phyloP scores from a whole-genome alignment of 2,888 invertebrate species.

The Nipponacmea schrenckii region DNA sequence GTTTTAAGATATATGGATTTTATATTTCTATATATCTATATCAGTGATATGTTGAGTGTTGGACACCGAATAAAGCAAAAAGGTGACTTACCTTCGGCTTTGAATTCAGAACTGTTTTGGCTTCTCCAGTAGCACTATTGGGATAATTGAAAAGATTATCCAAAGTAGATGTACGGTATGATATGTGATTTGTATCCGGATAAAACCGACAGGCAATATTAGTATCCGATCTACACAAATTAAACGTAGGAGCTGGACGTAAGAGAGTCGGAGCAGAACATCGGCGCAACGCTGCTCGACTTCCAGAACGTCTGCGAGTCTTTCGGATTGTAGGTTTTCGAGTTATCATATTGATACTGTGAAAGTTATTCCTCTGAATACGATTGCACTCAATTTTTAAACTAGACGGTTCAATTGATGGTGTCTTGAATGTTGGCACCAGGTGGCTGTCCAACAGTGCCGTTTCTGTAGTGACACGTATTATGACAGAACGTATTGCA shows the following conservation, averaged over 20 bases:
- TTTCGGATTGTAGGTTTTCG: conserved; percentile 29
- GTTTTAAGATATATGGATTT: too few relatives aligned
- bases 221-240: conserved; percentile 17
- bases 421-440: too few relatives aligned
- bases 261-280: conserved; percentile 35
- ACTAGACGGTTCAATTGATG: too few relatives aligned
- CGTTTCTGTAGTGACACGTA: too few relatives aligned
- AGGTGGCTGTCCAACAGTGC: too few relatives aligned
- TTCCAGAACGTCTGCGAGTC: conserved; percentile 27
- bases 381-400: background rate
- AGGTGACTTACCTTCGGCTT: background rate
- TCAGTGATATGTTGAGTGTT: too few relatives aligned
- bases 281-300: conserved; percentile 28
- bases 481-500: too few relatives aligned
- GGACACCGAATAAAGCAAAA: too few relatives aligned
- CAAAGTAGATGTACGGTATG: background rate
- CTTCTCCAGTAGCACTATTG: background rate
- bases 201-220: conserved; percentile 14
- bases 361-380: background rate
- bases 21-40: too few relatives aligned
- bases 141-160: background rate
- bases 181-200: background rate
- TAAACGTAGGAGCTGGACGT: conserved; percentile 18
- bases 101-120: background rate
- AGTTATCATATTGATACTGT: conserved; percentile 23